Conservation (phyloP, 1,140 invertebrate genomes). For the Neotoxoptera formosana region DNA sequence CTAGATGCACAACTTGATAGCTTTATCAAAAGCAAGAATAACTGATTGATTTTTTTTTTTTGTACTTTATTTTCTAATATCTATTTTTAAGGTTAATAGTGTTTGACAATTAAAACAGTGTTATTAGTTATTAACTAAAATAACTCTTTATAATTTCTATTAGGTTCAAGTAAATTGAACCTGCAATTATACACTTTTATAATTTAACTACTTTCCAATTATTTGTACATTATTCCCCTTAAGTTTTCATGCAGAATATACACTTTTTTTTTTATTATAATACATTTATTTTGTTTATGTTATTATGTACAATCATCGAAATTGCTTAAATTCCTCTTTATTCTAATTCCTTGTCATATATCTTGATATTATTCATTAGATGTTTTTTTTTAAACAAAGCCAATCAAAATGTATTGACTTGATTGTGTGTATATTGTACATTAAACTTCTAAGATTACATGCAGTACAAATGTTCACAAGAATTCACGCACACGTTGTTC, state of each 20-base stretch:
- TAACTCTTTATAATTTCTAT: not conserved
- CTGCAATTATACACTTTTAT: slow-evolving; percentile 43
- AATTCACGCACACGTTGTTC: no score
- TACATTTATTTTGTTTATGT: not conserved
- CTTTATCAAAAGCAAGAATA: slow-evolving; percentile 54
- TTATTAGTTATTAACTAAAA: slow-evolving; percentile 24
- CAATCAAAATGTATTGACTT: no score
- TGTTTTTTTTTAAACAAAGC: not conserved
- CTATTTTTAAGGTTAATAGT: slow-evolving; percentile 48
- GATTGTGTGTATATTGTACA: no score
- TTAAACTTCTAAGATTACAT: no score
- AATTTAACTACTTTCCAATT: slow-evolving; percentile 46
- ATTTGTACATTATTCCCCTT: slow-evolving; percentile 31
- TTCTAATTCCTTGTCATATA: not conserved
- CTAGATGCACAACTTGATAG: slow-evolving; percentile 58
- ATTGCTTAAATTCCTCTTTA: not conserved
- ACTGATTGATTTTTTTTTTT: not conserved
- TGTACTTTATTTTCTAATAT: slow-evolving; percentile 31
- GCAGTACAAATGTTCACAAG: no score
- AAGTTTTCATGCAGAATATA: not conserved
- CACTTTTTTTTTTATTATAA: not conserved
- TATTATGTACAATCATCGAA: not conserved
- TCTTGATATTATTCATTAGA: not conserved
- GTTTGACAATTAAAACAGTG: slow-evolving; percentile 32
- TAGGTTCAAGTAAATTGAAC: slow-evolving; percentile 11